Evolutionary conservation across 2,113 vertebrate species (phyloP), one percentile per base, ranked within the genome.

Genomic region (Heliornis fulica): DNA sequence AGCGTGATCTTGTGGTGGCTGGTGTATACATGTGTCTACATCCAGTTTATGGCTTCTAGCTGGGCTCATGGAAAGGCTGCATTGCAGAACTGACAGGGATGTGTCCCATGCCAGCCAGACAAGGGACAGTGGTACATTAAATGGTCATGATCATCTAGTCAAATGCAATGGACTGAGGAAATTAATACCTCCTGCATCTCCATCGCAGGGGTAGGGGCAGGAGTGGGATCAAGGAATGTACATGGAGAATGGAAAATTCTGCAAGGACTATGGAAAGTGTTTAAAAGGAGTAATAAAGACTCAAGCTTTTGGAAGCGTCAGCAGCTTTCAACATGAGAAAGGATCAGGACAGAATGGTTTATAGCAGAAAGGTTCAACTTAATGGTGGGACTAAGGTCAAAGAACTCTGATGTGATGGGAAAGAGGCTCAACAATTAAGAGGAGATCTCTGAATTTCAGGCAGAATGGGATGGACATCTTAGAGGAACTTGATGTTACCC

Each of bases 171-270:
- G 60, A 6, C 84, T 89, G 38, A 84, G 51, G 78, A 82, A 70
- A 82, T 78, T 50, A 59, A 70, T 93, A 89, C 41, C 63, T 63
- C 9, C 25, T 87, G 18, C 76, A 77, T 81, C 87, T 87, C 50
- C 41, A 56, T 48, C 77, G n/a, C n/a, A n/a, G 3, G 18, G 3
- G 5, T 0, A 2, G 26, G 6, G 6, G 38, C 14, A 7, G 5
- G 32, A 17, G 25, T 15, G 50, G 26, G 48, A 50, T 25, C 20
- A 46, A 11, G 21, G 46, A 21, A 46, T 46, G 5, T 10, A 28
- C 25, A 15, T 70, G n/a, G 61, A 23, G 22, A 66, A 25, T 70
- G 32, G 28, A 68, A 79, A 64, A 83, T 69, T 78, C 43, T 89
- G 18, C 51, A 87, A 56, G 38, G 66, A 60, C 64, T 74, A 43